These are phyloP conservation scores for Germaria angustata DNA, from an alignment of 2,888 invertebrate species.

Conservation along the genomic window DNA sequence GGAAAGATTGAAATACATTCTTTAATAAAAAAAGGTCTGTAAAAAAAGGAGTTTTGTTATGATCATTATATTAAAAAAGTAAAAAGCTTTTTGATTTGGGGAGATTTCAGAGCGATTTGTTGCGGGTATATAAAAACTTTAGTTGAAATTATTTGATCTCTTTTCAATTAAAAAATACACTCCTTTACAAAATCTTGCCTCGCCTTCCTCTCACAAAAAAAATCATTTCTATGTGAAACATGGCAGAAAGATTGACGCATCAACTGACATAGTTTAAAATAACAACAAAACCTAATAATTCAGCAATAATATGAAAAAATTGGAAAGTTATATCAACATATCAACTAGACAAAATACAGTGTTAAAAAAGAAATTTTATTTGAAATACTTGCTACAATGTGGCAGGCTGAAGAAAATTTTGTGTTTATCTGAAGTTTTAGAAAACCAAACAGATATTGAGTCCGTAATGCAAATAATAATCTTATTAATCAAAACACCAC, in stretches of 20 bases:
- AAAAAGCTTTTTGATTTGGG: no score
- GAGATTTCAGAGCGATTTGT: no score
- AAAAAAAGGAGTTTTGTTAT: no score
- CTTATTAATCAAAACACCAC: constrained; percentile 17
- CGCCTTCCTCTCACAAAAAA: no score
- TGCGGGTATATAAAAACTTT: no score
- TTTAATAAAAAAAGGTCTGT: no score
- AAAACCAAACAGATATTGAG: constrained; percentile 9
- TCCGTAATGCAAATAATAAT: background rate
- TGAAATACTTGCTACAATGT: constrained; percentile 27
- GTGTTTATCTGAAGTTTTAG: background rate
- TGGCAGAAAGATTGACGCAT: background rate
- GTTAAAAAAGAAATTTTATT: constrained; percentile 39
- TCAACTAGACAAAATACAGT: constrained; percentile 21
- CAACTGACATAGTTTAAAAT: background rate
- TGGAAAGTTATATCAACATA: background rate
- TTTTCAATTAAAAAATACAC: no score
- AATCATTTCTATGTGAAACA: no score
- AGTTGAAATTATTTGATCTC: no score
- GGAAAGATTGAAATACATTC: no score
- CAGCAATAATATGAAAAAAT: background rate
- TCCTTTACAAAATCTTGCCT: background rate
- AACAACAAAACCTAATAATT: constrained; percentile 1
- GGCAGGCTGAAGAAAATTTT: constrained; percentile 32
- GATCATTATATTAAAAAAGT: no score